A percentile compares a stretch with the other conserved stretches of the same genome.
Conservation (phyloP, 2,797 vertebrate genomes). For the Bradypodion pumilum region DNA sequence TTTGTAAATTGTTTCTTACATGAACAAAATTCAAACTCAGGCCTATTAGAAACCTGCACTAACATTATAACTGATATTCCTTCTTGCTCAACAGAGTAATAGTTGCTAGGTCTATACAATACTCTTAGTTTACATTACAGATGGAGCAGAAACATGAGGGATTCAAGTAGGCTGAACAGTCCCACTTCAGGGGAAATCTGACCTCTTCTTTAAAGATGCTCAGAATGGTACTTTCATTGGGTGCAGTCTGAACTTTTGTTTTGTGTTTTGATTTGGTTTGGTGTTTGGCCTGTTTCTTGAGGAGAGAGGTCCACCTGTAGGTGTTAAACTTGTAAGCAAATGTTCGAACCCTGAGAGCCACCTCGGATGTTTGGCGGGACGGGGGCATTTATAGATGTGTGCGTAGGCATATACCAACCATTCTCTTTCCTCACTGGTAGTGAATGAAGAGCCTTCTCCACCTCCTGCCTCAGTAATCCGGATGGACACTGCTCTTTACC, state of each 20-base stretch:
- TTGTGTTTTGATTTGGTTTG: neutral
- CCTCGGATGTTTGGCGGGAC: neutral
- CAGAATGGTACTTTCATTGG: neutral
- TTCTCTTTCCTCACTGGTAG: neutral
- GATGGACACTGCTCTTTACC: too few species aligned
- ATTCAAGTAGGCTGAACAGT: neutral
- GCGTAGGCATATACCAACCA: neutral
- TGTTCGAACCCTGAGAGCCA: neutral
- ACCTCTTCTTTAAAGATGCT: neutral
- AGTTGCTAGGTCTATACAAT: neutral
- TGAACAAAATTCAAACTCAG: neutral
- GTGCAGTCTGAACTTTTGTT: neutral
- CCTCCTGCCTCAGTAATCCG: too few species aligned
- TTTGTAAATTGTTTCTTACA: neutral
- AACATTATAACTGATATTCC: neutral
- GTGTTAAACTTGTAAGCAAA: neutral
- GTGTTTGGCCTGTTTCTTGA: neutral
- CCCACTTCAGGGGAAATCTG: neutral
- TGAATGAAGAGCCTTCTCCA: neutral
- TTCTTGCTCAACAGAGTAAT: neutral
- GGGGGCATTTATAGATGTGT: neutral
- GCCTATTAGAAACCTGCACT: neutral
- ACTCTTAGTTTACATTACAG: neutral
- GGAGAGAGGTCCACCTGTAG: neutral
- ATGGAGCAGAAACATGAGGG: neutral